Conservation (phyloP, 2,888 invertebrate species). For the Platypus cylindrus region DNA sequence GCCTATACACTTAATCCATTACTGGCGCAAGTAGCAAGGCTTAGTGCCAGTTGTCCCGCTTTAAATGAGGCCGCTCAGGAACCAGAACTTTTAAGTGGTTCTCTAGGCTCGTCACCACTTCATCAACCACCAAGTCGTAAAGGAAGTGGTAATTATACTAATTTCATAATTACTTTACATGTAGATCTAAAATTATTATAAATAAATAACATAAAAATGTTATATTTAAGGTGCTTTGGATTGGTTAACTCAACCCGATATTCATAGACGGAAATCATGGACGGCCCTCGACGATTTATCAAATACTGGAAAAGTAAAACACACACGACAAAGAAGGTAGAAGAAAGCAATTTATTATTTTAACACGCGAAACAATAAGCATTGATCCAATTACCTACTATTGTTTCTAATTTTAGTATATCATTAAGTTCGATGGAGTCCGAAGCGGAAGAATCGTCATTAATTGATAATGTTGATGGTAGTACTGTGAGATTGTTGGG, state of each 20-base stretch:
- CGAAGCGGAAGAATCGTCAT: slow-evolving; percentile 59
- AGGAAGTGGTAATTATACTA: slow-evolving; percentile 40
- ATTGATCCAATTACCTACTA: neutral
- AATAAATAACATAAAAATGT: neutral
- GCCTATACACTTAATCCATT: slow-evolving; percentile 32
- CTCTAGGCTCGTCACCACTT: slow-evolving; percentile 34
- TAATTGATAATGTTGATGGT: slow-evolving; percentile 39
- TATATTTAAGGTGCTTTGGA: slow-evolving; percentile 30
- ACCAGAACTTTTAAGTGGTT: slow-evolving; percentile 29
- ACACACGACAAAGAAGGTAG: slow-evolving; percentile 41
- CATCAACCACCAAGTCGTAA: slow-evolving; percentile 46
- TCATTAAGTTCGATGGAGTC: slow-evolving; percentile 75
- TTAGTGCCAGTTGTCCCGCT: slow-evolving; percentile 65
- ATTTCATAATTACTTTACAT: too few relatives aligned
- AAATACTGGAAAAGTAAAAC: slow-evolving; percentile 41
- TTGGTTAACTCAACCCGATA: slow-evolving; percentile 35
- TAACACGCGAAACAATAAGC: neutral
- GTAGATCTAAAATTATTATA: neutral
- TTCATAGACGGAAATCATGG: slow-evolving; percentile 65
- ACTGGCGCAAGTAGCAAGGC: slow-evolving; percentile 37
- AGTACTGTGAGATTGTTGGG: slow-evolving; percentile 41
- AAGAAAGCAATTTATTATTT: neutral
- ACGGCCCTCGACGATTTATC: slow-evolving; percentile 67
- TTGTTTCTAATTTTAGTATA: slow-evolving; percentile 36
- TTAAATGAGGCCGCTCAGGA: slow-evolving; percentile 42